Conservation (phyloP, 1,140 invertebrate species). For the Leptinotarsa lineolata region DNA sequence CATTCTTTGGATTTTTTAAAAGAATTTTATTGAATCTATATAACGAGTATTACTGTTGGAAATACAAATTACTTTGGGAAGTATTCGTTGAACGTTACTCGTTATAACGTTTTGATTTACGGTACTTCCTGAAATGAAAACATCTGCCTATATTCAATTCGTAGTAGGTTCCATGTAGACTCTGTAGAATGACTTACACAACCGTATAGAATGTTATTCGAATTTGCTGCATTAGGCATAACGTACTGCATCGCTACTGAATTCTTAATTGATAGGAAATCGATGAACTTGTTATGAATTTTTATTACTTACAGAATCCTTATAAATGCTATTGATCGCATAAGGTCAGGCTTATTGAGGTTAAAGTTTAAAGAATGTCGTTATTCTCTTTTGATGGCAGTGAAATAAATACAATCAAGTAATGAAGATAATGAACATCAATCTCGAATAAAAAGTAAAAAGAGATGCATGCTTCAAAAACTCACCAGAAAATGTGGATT, state of each 20-base stretch:
- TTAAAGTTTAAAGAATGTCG: slow-evolving; percentile 3
- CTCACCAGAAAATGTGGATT: too few relatives aligned
- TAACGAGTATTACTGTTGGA: too few relatives aligned
- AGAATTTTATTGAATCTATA: too few relatives aligned
- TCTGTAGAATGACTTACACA: too few relatives aligned
- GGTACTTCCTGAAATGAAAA: not conserved
- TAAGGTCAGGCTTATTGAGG: not conserved
- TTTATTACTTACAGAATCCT: not conserved
- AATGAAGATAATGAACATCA: too few relatives aligned
- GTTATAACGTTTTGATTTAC: not conserved
- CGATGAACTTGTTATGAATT: slow-evolving; percentile 8
- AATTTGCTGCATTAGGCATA: not conserved
- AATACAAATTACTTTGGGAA: too few relatives aligned
- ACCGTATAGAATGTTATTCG: not conserved
- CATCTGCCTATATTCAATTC: not conserved
- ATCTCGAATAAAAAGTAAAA: too few relatives aligned
- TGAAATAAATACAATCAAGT: too few relatives aligned
- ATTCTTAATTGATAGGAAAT: not conserved
- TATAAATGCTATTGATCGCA: not conserved
- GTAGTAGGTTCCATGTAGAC: not conserved
- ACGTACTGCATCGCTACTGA: not conserved
- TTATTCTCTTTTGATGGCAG: not conserved
- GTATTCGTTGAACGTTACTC: too few relatives aligned
- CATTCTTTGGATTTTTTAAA: too few relatives aligned
- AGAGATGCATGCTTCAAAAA: too few relatives aligned